These are phyloP conservation scores for Crossocerus cetratus DNA, from an alignment of 2,888 invertebrate species.

Conservation along the genomic window DNA sequence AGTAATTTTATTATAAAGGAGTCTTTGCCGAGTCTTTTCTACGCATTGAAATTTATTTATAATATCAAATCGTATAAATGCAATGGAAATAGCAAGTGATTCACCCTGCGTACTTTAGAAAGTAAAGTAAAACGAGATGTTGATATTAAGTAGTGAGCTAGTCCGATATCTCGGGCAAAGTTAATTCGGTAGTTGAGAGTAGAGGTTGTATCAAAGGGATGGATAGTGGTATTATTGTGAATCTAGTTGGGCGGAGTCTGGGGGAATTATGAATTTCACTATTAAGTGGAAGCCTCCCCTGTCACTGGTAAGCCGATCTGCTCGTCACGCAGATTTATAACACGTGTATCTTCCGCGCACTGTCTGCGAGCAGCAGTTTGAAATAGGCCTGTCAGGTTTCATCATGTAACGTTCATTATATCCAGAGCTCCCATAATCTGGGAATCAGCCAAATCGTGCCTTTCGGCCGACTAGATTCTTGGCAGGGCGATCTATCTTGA, in stretches of 20 bases:
- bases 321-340: slow-evolving; percentile 29
- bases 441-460: slow-evolving; percentile 30
- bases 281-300: slow-evolving; percentile 10
- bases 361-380: slow-evolving; percentile 6
- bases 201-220: neutral
- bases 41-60: too few species aligned
- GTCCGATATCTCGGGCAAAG: too few species aligned
- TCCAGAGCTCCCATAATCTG: slow-evolving; percentile 28
- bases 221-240: too few species aligned
- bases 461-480: slow-evolving; percentile 22
- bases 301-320: neutral
- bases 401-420: slow-evolving; percentile 34
- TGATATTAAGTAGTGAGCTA: neutral
- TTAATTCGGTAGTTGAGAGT: neutral
- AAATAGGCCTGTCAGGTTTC: slow-evolving; percentile 47
- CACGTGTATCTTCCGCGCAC: slow-evolving; percentile 28
- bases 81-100: too few species aligned
- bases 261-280: slow-evolving; percentile 15
- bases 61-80: too few species aligned
- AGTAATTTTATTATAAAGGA: too few species aligned
- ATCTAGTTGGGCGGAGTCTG: too few species aligned
- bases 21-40: too few species aligned
- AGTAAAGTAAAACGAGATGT: too few species aligned
- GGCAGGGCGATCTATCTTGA: slow-evolving; percentile 2
- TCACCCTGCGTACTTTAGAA: too few species aligned